Base-by-base conservation (phyloP, 1,140 invertebrate species). In the Diorhabda sublineata region DNA sequence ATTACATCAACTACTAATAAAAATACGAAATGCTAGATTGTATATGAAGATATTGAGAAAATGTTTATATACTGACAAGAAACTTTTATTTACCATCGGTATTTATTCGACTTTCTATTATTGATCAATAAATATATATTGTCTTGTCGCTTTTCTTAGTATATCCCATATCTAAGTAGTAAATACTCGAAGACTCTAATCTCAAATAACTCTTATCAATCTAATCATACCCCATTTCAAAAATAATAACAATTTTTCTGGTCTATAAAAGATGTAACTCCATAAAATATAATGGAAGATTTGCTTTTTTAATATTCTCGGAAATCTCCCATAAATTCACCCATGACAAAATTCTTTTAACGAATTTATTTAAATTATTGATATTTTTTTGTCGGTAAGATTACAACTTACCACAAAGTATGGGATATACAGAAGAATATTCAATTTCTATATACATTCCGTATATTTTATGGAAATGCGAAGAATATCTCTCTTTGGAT, bases 381-480 rank as follows among this genome's bases (percentile, higher is more conserved):
- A 56, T 26, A 26, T 26, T 64, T 69, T 47, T 52, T 52, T 58
- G 64, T 44, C 60, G 69, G 69, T 66, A 62, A 60, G 61, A 61
- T 66, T 57, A 70, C 58, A 58, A 61, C 11, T 66, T 57, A 70
- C 58, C 58, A 61, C n/a, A 66, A 41, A 41, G 45, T 64, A 41
- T 59, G 42, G 63, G 44, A 56, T 64, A 57, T 47, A 41, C 47
- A 52, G 47, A 64, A 45, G 45, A 64, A 56, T 64, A 64, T 64
- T 64, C 63, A 64, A 64, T 64, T 64, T 64, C 63, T 64, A 11
- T 64, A 52, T 64, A 64, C 52, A 64, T 42, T 43, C 58, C 64
- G 69, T 43, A 70, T 70, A 70, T 66, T 61, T 70, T 70, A 70
- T 70, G 52, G 61, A 66, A 70, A 70, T 68, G 45, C 58, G 69